Base-by-base conservation (phyloP, 2,888 invertebrate species). In the Ommatoiulus sabulosus region DNA sequence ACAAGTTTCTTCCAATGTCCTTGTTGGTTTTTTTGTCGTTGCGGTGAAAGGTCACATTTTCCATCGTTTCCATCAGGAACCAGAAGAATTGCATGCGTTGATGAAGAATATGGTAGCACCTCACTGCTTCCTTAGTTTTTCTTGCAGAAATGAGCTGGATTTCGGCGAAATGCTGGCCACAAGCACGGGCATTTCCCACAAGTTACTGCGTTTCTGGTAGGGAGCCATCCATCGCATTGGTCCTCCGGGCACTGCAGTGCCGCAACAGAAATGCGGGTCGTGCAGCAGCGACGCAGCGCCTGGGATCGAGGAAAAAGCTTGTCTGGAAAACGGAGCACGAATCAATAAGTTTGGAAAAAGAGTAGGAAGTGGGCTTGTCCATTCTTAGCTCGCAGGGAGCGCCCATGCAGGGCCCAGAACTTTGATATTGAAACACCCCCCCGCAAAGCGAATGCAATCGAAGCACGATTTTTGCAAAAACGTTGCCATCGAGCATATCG, bases 161-260 rank as follows among this genome's bases (percentile, higher is more conserved):
- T 52, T 52, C 15, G 12, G 12, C 12, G 12, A 12, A 10, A 10
- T 52, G 5, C 15, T 15, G 52, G 15, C 52, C 5, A 12, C 12
- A 4, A 52, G 15, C 12, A 15, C 52, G 52, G 12, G 52, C 12
- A 52, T 52, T 15, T 52, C 52, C 52, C 12, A 4, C 2, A 52
- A 52, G 52, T 52, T 52, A 15, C 12, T 4, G 12, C 12, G 5
- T 52, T 52, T 2, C 8, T 8, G 46, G 5, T 52, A 15, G 12
- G 5, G 52, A 15, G 52, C 52, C 52, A 52, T 52, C 52, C 5
- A 15, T 52, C 52, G 52, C 52, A 52, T 52, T 52, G 52, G 52
- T 52, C 52, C 52, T 52, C 52, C 52, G 52, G 52, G 52, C 52
- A 52, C 52, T 52, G 52, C 52, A 52, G 52, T 52, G 52, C 52